Conservation (phyloP, 2,888 invertebrate genomes). For the Cosmia pyralina region DNA sequence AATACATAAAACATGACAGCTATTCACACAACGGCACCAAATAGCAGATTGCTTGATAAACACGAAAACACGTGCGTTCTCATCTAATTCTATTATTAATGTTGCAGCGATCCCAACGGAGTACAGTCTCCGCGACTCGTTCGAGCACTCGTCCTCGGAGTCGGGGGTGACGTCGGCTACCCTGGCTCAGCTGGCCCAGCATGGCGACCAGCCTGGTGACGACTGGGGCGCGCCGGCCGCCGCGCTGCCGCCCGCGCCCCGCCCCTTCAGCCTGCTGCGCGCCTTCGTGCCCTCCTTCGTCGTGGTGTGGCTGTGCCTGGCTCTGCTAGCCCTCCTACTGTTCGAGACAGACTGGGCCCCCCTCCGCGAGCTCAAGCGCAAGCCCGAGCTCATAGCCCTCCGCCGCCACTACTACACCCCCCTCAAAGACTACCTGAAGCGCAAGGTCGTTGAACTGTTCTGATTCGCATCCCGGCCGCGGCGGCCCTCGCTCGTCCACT, state of each 20-base stretch:
- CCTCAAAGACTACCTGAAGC: constrained; percentile 93
- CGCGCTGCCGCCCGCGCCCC: constrained; percentile 73
- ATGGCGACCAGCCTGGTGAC: constrained; percentile 46
- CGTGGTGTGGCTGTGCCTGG: constrained; percentile 92
- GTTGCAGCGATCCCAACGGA: constrained; percentile 79
- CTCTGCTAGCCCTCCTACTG: constrained; percentile 92
- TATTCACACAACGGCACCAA: not conserved
- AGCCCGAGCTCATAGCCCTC: constrained; percentile 94
- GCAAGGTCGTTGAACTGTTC: constrained; percentile 91
- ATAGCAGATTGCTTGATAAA: not conserved
- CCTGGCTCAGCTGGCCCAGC: constrained; percentile 79
- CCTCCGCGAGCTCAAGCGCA: constrained; percentile 92
- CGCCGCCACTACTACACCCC: constrained; percentile 96
- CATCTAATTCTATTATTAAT: not conserved
- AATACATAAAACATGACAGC: not conserved
- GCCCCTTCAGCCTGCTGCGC: constrained; percentile 91
- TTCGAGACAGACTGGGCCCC: constrained; percentile 95
- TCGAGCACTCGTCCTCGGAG: constrained; percentile 95
- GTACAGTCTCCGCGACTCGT: constrained; percentile 92
- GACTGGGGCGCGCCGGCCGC: constrained; percentile 57
- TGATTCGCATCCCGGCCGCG: constrained; percentile 81
- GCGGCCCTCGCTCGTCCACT: constrained; percentile 57
- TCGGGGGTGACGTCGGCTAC: constrained; percentile 89
- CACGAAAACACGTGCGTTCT: not conserved
- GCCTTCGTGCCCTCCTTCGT: constrained; percentile 95